Conservation (phyloP, 2,113 vertebrate genomes). For the Strix aluco region DNA sequence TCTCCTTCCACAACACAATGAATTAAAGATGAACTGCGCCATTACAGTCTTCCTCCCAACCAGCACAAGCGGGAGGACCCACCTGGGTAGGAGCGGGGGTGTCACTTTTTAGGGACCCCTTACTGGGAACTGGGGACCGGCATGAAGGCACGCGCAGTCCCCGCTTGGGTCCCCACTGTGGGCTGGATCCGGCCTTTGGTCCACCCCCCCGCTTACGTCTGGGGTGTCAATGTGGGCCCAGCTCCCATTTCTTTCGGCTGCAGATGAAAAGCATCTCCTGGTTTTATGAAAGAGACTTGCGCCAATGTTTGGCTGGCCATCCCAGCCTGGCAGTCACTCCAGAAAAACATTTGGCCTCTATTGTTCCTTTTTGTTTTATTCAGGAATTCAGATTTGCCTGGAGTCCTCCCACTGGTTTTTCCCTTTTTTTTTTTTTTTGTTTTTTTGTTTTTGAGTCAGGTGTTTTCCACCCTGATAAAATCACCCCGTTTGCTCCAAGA, state of each 20-base stretch:
- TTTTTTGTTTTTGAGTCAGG: neutral
- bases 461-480: neutral
- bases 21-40: neutral
- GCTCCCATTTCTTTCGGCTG: rapidly evolving
- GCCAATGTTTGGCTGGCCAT: neutral
- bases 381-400: neutral
- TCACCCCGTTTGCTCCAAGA: neutral
- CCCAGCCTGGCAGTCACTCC: neutral
- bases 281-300: neutral
- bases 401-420: neutral
- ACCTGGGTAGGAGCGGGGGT: neutral
- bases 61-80: neutral
- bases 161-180: rapidly evolving
- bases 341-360: neutral
- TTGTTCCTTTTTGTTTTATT: neutral
- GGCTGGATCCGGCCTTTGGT: neutral
- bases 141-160: rapidly evolving
- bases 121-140: neutral
- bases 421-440: too few relatives aligned
- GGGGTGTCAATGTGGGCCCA: rapidly evolving
- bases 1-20: neutral
- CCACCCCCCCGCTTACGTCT: neutral
- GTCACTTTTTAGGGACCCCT: neutral
- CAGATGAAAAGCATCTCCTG: neutral
- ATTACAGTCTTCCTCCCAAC: neutral